A percentile compares a stretch with the other conserved stretches of the same genome.
Conservation (phyloP, 2,888 invertebrate genomes). For the Electrophaes corylata region DNA sequence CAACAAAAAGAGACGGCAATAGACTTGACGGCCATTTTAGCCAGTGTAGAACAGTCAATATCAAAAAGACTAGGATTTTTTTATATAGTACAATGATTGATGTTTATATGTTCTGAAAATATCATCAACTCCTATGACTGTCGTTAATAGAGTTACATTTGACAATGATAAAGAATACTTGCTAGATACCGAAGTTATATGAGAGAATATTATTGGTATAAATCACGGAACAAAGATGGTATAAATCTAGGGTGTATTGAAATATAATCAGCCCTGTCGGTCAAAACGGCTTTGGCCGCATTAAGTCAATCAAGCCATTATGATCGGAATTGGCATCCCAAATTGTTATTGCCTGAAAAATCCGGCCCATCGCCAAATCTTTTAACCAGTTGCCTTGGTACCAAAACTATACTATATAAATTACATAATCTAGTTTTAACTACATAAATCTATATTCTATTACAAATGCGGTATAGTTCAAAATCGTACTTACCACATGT, state of each 20-base stretch:
- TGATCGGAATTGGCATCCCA: conserved; percentile 13
- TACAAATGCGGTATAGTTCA: conserved; percentile 28
- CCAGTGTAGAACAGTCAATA: too few species aligned
- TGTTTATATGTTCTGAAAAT: neutral
- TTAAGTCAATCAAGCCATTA: conserved; percentile 19
- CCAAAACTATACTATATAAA: conserved; percentile 8
- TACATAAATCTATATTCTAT: conserved; percentile 25
- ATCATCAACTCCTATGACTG: too few species aligned
- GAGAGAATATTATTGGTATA: too few species aligned
- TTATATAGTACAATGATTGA: too few species aligned
- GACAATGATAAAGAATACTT: too few species aligned
- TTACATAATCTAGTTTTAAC: conserved; percentile 27
- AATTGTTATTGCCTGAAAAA: conserved; percentile 6
- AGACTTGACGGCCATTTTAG: too few species aligned
- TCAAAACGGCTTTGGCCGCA: conserved; percentile 14
- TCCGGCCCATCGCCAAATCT: conserved; percentile 20
- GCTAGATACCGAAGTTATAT: too few species aligned
- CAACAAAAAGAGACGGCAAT: too few species aligned
- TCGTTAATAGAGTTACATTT: too few species aligned
- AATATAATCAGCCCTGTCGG: conserved; percentile 2
- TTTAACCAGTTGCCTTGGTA: conserved; percentile 14
- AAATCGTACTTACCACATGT: conserved; percentile 57
- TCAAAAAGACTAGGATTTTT: too few species aligned
- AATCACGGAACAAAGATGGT: too few species aligned
- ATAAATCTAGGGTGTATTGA: neutral